Evolutionary conservation across 2,888 invertebrate species (phyloP).

Genomic region (Cenopis cana): DNA sequence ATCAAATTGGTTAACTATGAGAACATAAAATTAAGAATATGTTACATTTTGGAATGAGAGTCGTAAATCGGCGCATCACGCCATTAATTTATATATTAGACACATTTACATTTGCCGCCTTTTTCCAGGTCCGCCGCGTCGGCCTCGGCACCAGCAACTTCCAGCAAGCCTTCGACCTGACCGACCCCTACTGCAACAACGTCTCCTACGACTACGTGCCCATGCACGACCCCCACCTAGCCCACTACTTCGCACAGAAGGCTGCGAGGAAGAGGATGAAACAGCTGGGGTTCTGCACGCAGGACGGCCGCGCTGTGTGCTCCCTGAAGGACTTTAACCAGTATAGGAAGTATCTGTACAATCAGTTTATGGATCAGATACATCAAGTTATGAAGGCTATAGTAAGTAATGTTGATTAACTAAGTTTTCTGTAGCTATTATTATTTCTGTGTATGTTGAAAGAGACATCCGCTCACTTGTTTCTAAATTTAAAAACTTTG

Average conservation of each 20-base stretch:
- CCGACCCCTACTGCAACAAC: conserved; percentile 78
- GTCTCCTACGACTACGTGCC: conserved; percentile 84
- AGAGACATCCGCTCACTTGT: too few relatives aligned
- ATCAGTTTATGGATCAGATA: conserved; percentile 83
- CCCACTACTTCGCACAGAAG: conserved; percentile 78
- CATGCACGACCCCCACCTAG: conserved; percentile 85
- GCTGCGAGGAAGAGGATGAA: conserved; percentile 74
- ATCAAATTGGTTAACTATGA: too few relatives aligned
- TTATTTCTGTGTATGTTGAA: too few relatives aligned
- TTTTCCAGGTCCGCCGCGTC: conserved; percentile 68
- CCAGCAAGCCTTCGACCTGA: conserved; percentile 72
- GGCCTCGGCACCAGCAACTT: conserved; percentile 66
- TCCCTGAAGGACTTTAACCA: conserved; percentile 87
- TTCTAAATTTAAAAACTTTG: too few relatives aligned
- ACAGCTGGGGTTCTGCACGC: conserved; percentile 83
- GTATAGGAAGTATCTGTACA: conserved; percentile 86
- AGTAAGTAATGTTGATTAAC: conserved; percentile 57
- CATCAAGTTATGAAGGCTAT: conserved; percentile 72
- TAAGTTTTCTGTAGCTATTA: too few relatives aligned
- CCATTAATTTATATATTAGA: too few relatives aligned
- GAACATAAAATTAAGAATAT: too few relatives aligned
- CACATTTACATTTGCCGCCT: too few relatives aligned
- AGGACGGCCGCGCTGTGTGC: conserved; percentile 86
- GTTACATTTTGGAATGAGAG: too few relatives aligned
- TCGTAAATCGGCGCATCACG: too few relatives aligned